These are phyloP conservation scores for Eurystomus gularis DNA, from an alignment of 2,113 vertebrate genomes.

Conservation along the genomic window DNA sequence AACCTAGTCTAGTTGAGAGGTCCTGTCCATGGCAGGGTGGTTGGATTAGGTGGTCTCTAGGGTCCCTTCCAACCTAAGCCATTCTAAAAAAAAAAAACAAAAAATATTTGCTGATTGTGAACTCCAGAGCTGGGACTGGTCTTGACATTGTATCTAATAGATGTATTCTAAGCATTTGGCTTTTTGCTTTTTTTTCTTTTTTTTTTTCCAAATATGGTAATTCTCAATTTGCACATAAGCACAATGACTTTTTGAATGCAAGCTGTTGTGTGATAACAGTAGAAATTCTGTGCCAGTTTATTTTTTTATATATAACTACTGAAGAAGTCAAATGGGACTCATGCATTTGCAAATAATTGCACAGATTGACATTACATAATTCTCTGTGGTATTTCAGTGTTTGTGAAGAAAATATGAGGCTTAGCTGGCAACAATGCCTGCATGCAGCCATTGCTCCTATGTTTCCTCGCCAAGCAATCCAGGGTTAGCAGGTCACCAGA, in stretches of 20 bases:
- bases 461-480: neutral
- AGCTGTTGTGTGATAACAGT: neutral
- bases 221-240: neutral
- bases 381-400: neutral
- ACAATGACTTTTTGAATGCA: constrained; percentile 9
- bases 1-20: too few relatives aligned
- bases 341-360: neutral
- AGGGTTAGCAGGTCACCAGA: neutral
- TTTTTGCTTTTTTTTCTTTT: neutral
- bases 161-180: neutral
- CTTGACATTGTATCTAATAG: neutral
- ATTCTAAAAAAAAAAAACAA: too few relatives aligned
- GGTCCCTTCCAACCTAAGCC: too few relatives aligned
- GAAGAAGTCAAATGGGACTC: neutral
- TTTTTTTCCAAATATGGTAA: neutral
- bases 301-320: neutral
- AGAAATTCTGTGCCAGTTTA: neutral
- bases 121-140: neutral
- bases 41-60: too few relatives aligned
- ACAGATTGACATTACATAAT: neutral
- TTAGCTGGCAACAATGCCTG: neutral
- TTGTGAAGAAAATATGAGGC: neutral
- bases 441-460: neutral
- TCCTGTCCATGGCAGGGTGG: too few relatives aligned
- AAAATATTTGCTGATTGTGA: neutral